Evolutionary conservation across 1,140 invertebrate genomes (phyloP).

Genomic region (Bemisia tabaci): DNA sequence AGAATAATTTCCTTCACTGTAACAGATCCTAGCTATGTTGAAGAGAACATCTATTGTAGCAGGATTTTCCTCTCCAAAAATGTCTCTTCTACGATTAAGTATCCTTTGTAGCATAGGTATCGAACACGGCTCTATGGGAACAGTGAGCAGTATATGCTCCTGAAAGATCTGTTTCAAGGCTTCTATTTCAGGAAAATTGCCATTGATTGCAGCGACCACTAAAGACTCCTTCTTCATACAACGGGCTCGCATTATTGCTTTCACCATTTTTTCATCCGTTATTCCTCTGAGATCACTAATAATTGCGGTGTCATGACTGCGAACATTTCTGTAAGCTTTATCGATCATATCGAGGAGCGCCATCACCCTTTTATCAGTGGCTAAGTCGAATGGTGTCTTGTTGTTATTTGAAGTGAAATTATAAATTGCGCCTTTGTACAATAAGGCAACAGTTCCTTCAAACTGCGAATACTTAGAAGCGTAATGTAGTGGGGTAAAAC

Average conservation of each 20-base stretch:
- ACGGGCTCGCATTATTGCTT: conserved; percentile 2
- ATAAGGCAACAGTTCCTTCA: neutral
- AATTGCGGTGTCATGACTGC: neutral
- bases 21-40: too few relatives aligned
- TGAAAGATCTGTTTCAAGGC: neutral
- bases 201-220: conserved; percentile 3
- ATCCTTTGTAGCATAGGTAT: neutral
- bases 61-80: too few relatives aligned
- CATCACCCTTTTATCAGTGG: neutral
- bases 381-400: neutral
- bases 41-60: too few relatives aligned
- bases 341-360: neutral
- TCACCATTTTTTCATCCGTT: neutral
- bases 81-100: too few relatives aligned
- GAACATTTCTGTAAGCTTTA: neutral
- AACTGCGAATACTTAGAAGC: neutral
- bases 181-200: too few relatives aligned
- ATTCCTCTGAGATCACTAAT: neutral
- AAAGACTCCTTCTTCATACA: neutral
- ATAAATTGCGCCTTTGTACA: neutral
- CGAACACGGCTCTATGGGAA: neutral
- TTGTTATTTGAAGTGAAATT: neutral
- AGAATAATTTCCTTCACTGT: conserved; percentile 18
- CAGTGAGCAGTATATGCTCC: neutral
- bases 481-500: conserved; percentile 25